Evolutionary conservation across 2,797 vertebrate genomes (phyloP), one percentile per base, ranked within the genome.

Genomic region (Rhinogobio ventralis): DNA sequence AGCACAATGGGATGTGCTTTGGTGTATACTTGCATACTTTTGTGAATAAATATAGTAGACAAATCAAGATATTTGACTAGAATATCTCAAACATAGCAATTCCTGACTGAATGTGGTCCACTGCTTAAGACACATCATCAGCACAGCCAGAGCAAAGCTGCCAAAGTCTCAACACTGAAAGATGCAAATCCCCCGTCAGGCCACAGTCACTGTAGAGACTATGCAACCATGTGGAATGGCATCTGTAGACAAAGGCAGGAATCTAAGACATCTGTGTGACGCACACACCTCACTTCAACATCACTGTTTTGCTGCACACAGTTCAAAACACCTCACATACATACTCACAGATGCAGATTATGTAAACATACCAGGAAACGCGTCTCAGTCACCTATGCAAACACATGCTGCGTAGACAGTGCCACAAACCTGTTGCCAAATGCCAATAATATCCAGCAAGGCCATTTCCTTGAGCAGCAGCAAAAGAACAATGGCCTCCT

Each of bases 221-320:
- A 89, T 72, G 76, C 85, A 81, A 87, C 91, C 94, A 95, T 92
- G 94, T 93, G 93, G 95, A 95, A 95, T 91, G 92, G 93, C 92
- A 95, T 95, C 92, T 94, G 91, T 87, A 93, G 91, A 94, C 92
- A 95, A 95, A 93, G 91, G 91, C 91, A 93, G 92, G 93, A 94
- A 94, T 94, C 92, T 86, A 87, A 93, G 92, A 93, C 90, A 90
- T 90, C 85, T 86, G 89, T 23, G 88, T 89, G 89, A 91, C 69
- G 71, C 90, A 88, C 81, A 81, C 88, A 60, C 45, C 82, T 75
- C 73, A 55, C 62, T 57, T 84, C 36, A 7, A 23, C 68, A 89
- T 79, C 88, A 57, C 80, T 53, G 25, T 87, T n/a, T 74, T 75
- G 36, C 46, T 15, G 79, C 15, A 69, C 85, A 79, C 51, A 49